phyloP scores from a whole-genome alignment of 2,113 vertebrate species.

The Lepidothrix coronata region DNA sequence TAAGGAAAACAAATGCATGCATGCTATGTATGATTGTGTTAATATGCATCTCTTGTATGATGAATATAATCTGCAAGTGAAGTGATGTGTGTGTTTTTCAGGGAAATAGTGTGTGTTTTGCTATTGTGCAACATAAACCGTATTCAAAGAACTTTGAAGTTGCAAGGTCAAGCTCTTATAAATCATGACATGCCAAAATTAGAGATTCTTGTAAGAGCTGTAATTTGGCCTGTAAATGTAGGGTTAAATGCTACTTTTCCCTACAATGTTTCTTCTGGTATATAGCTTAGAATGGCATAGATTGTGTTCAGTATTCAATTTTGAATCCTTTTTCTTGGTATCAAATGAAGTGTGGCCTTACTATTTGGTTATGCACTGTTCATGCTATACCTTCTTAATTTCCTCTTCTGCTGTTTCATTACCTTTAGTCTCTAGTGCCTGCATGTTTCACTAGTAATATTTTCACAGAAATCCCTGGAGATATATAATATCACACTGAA shows the following conservation, averaged over 20 bases:
- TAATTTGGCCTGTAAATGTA: neutral
- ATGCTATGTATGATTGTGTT: neutral
- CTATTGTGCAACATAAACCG: neutral
- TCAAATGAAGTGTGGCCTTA: neutral
- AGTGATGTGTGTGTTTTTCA: neutral
- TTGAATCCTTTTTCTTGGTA: neutral
- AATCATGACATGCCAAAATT: neutral
- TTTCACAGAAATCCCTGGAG: neutral
- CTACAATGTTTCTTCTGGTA: neutral
- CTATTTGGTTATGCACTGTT: neutral
- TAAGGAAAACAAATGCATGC: neutral
- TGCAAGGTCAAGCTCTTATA: neutral
- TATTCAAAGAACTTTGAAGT: neutral
- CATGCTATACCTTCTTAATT: neutral
- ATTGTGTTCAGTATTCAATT: neutral
- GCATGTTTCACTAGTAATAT: neutral
- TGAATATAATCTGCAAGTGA: neutral
- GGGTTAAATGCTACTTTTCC: neutral
- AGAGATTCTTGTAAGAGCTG: neutral
- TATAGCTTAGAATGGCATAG: neutral
- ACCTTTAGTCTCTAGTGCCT: neutral
- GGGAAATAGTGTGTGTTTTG: neutral
- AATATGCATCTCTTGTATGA: neutral
- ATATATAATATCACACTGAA: neutral
- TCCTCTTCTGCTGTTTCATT: constrained; percentile 8